These are phyloP conservation scores for Pyrrhura leucotis DNA, from an alignment of 2,797 vertebrate species.

Conservation along the genomic window DNA sequence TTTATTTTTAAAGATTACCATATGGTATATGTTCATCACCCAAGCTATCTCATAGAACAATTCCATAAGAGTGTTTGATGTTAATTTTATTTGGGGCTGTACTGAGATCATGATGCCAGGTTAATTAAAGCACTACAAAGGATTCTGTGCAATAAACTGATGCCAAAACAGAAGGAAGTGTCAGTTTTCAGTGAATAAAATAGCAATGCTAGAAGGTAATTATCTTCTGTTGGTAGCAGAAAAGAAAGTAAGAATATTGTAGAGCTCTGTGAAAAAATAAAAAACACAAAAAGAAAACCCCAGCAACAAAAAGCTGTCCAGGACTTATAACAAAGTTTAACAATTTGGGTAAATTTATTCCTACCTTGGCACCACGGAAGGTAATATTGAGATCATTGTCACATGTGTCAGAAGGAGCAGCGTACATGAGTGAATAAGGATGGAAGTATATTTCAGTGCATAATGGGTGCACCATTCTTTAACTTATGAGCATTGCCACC, in stretches of 20 bases:
- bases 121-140: constrained; percentile 66
- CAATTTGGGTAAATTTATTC: background rate
- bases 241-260: constrained; percentile 5
- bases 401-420: background rate
- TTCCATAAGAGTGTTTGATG: constrained; percentile 36
- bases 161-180: constrained; percentile 49
- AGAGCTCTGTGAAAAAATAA: background rate
- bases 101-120: constrained; percentile 43
- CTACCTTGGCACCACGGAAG: background rate
- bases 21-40: constrained; percentile 59
- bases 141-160: constrained; percentile 26
- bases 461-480: background rate
- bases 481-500: background rate
- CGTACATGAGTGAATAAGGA: background rate
- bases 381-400: background rate
- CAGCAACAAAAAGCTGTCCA: background rate
- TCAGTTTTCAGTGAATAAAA: constrained; percentile 31
- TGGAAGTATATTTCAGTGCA: background rate
- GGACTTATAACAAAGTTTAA: constrained; percentile 1
- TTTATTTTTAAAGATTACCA: constrained; percentile 68
- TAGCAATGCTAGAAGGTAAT: background rate
- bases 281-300: background rate
- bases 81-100: constrained; percentile 53
- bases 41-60: constrained; percentile 44
- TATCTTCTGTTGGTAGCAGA: constrained; percentile 8